Conservation (phyloP, 2,888 invertebrate species). For the Drosophila anceps region DNA sequence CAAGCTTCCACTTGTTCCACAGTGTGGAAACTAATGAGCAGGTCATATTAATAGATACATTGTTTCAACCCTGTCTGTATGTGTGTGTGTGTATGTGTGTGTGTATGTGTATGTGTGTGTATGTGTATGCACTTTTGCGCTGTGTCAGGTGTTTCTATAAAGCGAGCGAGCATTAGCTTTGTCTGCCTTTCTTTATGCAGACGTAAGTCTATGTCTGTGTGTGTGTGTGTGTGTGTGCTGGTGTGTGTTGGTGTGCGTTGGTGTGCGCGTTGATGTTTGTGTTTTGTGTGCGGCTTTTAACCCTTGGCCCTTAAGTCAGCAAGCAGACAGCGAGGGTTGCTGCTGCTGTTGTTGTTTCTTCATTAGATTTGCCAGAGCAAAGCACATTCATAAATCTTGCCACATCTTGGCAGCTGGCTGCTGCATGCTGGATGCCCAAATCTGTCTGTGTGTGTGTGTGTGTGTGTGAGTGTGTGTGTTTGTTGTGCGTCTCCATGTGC, state of each 20-base stretch:
- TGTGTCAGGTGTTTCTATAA: constrained; percentile 54
- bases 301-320: constrained; percentile 49
- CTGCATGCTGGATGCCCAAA: constrained; percentile 16
- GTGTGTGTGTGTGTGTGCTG: background rate
- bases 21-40: constrained; percentile 33
- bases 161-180: constrained; percentile 51
- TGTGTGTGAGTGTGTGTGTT: constrained; percentile 14
- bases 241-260: background rate
- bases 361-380: constrained; percentile 34
- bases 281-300: constrained; percentile 53
- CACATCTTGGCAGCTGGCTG: constrained; percentile 27
- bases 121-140: constrained; percentile 29
- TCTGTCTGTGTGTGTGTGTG: constrained; percentile 18
- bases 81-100: background rate
- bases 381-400: constrained; percentile 49
- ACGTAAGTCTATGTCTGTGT: background rate
- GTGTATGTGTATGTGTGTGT: background rate
- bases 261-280: constrained; percentile 3
- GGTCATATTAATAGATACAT: constrained; percentile 22
- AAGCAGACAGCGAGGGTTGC: constrained; percentile 58
- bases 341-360: constrained; percentile 47
- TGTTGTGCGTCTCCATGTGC: constrained; percentile 19
- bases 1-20: background rate
- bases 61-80: constrained; percentile 32
- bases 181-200: constrained; percentile 43